phyloP scores from a whole-genome alignment of 1,140 invertebrate genomes.

The Nomia melanderi region DNA sequence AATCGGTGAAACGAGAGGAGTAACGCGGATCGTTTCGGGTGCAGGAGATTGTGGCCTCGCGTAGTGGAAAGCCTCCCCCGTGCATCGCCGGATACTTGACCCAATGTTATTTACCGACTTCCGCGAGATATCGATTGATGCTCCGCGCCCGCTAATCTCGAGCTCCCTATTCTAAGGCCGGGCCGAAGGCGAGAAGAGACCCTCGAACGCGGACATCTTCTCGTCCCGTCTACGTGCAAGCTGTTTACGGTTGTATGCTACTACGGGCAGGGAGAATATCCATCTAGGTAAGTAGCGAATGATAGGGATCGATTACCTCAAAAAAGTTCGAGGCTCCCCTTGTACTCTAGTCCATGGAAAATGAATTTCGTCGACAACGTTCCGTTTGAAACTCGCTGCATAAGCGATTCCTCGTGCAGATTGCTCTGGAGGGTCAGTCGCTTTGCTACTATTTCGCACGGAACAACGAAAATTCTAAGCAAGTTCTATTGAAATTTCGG shows the following conservation, averaged over 20 bases:
- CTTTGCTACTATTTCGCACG: too few species aligned
- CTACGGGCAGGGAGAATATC: not conserved
- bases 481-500: too few species aligned
- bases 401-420: too few species aligned
- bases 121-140: constrained; percentile 5
- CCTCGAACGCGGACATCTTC: not conserved
- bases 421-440: too few species aligned
- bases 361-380: too few species aligned
- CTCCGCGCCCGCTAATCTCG: constrained; percentile 3
- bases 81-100: constrained; percentile 5
- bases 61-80: not conserved
- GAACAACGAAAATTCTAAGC: too few species aligned
- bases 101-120: constrained; percentile 21
- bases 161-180: not conserved
- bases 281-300: too few species aligned
- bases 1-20: too few species aligned
- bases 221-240: not conserved
- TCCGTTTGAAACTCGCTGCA: too few species aligned
- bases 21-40: not conserved
- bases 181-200: not conserved
- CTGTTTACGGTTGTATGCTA: not conserved
- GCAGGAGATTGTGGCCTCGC: not conserved
- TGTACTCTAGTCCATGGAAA: too few species aligned
- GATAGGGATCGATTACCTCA: too few species aligned
- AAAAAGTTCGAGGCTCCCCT: too few species aligned